Evolutionary conservation across 2,113 vertebrate genomes (phyloP), one percentile per base, ranked within the genome.

Genomic region (Patagioenas fasciata): DNA sequence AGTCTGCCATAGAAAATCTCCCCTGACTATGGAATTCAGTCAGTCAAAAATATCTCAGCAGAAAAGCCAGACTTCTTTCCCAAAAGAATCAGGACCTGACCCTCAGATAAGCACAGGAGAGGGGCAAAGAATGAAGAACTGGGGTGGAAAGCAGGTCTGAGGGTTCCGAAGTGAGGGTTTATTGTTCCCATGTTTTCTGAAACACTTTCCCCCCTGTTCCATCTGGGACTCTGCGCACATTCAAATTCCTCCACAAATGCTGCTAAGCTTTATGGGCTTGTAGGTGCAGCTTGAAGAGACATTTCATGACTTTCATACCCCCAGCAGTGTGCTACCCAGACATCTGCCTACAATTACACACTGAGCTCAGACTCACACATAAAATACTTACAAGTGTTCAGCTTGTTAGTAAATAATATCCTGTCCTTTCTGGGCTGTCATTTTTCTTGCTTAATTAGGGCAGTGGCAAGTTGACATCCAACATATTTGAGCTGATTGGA

Each of bases 391-490:
- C 70, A 65, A 91, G 9, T 26, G 16, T 80, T 85, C 53, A 34
- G 24, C 11, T 19, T 28, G 40, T 29, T 38, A 31, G 38, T 57
- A 94, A 88, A 84, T 77, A 80, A 89, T 50, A 91, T 9, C 12
- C 36, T 85, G 54, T 62, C 74, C 89, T 25, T 54, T 11, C 31
- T 54, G 54, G 42, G 15, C 44, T 85, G 81, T 85, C 32, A 82
- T 77, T 93, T 81, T 29, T 61, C 53, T 61, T 85, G n/a, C 54
- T 94, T 96, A 85, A 85, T 89, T 92, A 85, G 36, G 82, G 48
- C 17, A 81, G 40, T 21, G 5, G 25, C 44, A 85, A 96, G 10
- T 9, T 42, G 77, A 47, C 28, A 58, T 54, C 44, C 47, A 85
- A 32, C 11, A 18, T 64, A 65, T 70, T 93, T 77, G 25, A 62